phyloP scores from a whole-genome alignment of 1,140 invertebrate species.

The Triops longicaudatus region DNA sequence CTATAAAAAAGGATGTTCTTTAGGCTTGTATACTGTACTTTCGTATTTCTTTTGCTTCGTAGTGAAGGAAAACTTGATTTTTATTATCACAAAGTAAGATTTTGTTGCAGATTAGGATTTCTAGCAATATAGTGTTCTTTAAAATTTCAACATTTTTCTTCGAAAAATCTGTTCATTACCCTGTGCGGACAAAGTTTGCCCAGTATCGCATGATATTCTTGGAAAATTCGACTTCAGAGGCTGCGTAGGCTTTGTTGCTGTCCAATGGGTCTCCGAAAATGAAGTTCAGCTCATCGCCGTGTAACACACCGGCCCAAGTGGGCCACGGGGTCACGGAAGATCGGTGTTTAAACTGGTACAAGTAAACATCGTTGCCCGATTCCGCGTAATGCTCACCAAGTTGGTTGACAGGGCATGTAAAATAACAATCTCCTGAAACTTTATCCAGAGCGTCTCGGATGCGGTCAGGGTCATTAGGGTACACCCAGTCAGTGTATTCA shows the following conservation, averaged over 20 bases:
- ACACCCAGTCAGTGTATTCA: constrained; percentile 86
- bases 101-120: constrained; percentile 62
- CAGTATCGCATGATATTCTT: constrained; percentile 86
- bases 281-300: constrained; percentile 92
- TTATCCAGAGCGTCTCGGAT: constrained; percentile 81
- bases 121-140: constrained; percentile 39
- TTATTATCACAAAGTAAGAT: too few species aligned
- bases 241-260: constrained; percentile 62
- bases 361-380: constrained; percentile 81
- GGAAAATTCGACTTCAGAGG: constrained; percentile 69
- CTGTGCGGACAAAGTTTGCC: constrained; percentile 90
- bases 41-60: too few species aligned
- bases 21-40: too few species aligned
- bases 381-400: constrained; percentile 75
- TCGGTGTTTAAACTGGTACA: constrained; percentile 89
- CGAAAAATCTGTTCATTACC: constrained; percentile 46
- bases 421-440: constrained; percentile 92
- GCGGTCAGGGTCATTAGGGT: constrained; percentile 69
- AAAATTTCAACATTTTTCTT: neutral
- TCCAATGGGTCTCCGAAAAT: constrained; percentile 88
- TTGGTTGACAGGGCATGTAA: constrained; percentile 90
- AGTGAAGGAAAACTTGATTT: constrained; percentile 77
- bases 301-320: constrained; percentile 89
- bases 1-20: too few species aligned
- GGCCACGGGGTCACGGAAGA: constrained; percentile 82